Evolutionary conservation across 1,140 invertebrate genomes (phyloP).

Genomic region (Pogonomyrmex californicus): DNA sequence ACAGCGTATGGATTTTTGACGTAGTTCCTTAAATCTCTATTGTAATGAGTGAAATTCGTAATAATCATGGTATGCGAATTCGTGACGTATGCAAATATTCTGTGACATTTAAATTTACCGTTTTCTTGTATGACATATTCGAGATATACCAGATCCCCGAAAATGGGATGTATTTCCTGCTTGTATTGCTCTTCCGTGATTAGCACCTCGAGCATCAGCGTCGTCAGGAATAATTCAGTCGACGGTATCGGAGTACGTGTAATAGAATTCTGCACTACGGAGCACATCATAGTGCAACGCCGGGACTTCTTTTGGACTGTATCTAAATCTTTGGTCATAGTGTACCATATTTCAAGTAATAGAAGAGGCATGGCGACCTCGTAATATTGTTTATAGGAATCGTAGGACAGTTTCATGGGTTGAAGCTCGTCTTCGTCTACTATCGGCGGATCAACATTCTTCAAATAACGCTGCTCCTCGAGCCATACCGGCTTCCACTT

Average conservation of each 20-base stretch:
- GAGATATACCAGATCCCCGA: slow-evolving; percentile 78
- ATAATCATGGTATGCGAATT: slow-evolving; percentile 58
- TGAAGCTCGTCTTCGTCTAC: slow-evolving; percentile 63
- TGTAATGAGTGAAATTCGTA: slow-evolving; percentile 70
- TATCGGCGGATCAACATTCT: slow-evolving; percentile 69
- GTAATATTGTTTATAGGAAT: slow-evolving; percentile 79
- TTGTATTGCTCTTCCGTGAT: slow-evolving; percentile 50
- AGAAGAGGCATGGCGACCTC: slow-evolving; percentile 72
- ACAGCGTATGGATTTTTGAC: slow-evolving; percentile 70
- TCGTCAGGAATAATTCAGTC: slow-evolving; percentile 68
- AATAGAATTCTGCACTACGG: slow-evolving; percentile 72
- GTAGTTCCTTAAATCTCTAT: slow-evolving; percentile 68
- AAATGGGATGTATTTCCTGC: slow-evolving; percentile 64
- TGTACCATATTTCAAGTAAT: slow-evolving; percentile 79
- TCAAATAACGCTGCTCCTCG: slow-evolving; percentile 75
- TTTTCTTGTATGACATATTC: slow-evolving; percentile 63
- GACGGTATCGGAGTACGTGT: slow-evolving; percentile 48
- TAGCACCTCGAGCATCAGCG: slow-evolving; percentile 73
- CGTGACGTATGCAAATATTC: slow-evolving; percentile 77
- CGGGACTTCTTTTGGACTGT: slow-evolving; percentile 46
- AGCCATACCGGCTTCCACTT: slow-evolving; percentile 81
- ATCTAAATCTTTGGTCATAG: slow-evolving; percentile 75
- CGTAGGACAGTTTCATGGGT: slow-evolving; percentile 67
- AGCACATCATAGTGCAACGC: slow-evolving; percentile 68
- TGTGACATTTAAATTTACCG: slow-evolving; percentile 39